A percentile compares a stretch with the other conserved stretches of the same genome.
phyloP scores from a whole-genome alignment of 2,113 vertebrate species.

The Burhinus oedicnemus region DNA sequence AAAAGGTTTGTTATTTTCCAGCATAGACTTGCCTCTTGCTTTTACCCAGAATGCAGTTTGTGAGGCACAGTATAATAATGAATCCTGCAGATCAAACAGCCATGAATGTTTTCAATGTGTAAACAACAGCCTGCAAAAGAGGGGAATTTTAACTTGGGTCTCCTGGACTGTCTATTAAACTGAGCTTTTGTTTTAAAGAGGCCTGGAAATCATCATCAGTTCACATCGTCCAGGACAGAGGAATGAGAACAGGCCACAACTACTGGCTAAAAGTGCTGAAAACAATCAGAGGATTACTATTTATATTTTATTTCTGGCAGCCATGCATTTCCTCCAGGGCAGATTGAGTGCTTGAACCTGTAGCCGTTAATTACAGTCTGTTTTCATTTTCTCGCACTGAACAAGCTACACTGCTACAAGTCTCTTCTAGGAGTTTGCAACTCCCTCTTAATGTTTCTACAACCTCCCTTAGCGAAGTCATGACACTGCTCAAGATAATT shows the following conservation, averaged over 20 bases:
- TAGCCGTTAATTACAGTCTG: not conserved
- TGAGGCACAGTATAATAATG: not conserved
- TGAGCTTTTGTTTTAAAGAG: not conserved
- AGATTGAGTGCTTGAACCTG: not conserved
- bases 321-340: not conserved
- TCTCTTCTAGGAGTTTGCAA: not conserved
- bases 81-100: not conserved
- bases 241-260: not conserved
- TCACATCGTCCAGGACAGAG: not conserved
- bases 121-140: not conserved
- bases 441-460: not conserved
- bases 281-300: not conserved
- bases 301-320: not conserved
- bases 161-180: not conserved
- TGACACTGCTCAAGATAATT: not conserved
- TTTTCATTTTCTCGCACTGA: fast-evolving
- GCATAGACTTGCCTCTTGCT: not conserved
- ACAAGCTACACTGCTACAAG: not conserved
- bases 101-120: not conserved
- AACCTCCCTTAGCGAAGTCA: not conserved
- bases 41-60: not conserved
- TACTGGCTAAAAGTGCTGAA: not conserved
- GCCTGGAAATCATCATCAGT: not conserved
- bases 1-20: not conserved
- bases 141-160: not conserved